Percentiles rank a stretch among this genome's conserved stretches.
Conservation (phyloP, 1,140 invertebrate species). For the Eufriesea mexicana region DNA sequence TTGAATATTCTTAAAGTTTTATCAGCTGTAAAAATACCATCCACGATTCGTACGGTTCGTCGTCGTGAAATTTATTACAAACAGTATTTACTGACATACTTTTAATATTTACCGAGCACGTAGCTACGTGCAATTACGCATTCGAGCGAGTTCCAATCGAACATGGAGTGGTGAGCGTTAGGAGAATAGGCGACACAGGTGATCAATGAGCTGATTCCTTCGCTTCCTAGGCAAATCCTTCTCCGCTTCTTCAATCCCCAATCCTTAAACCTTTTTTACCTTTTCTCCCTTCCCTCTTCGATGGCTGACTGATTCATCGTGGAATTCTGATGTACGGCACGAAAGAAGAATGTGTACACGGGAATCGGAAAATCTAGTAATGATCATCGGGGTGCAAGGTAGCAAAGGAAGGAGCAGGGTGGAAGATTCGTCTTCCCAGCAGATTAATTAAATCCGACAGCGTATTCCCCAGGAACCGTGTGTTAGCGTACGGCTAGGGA, state of each 20-base stretch:
- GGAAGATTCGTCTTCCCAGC: conserved; percentile 48
- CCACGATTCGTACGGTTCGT: not conserved
- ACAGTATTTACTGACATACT: not conserved
- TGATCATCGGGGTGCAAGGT: conserved; percentile 42
- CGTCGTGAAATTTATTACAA: not conserved
- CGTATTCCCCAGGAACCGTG: conserved; percentile 66
- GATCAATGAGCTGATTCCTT: conserved; percentile 20
- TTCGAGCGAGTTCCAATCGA: conserved; percentile 20
- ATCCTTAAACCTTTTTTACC: conserved; percentile 37
- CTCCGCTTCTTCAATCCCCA: conserved; percentile 46
- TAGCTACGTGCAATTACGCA: conserved; percentile 13
- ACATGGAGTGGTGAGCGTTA: not conserved
- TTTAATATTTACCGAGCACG: not conserved
- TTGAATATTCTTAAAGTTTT: no score
- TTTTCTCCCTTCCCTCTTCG: not conserved
- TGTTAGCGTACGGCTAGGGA: conserved; percentile 60
- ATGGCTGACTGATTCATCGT: conserved; percentile 8
- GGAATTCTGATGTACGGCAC: conserved; percentile 1
- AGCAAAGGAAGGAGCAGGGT: conserved; percentile 5
- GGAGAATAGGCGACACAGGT: not conserved
- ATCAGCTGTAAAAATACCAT: no score
- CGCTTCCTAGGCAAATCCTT: conserved; percentile 15
- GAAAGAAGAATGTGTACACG: conserved; percentile 4
- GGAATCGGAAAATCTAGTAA: conserved; percentile 36
- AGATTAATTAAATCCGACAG: conserved; percentile 72